phyloP scores from a whole-genome alignment of 2,888 invertebrate species.

The Suillia variegata region DNA sequence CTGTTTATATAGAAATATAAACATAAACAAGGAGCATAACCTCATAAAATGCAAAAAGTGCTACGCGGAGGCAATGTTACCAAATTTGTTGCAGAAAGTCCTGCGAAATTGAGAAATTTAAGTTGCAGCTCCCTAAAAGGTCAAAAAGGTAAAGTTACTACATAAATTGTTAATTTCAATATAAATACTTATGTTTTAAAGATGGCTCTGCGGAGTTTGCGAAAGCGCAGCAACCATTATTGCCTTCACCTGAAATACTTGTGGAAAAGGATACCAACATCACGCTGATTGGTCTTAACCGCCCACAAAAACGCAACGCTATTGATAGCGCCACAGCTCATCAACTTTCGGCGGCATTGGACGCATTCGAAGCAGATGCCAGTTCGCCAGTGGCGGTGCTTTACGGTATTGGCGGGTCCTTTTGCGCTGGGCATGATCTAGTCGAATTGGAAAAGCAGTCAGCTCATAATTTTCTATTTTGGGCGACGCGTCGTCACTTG shows the following conservation, averaged over 20 bases:
- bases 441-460: constrained; percentile 66
- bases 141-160: too few relatives aligned
- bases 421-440: constrained; percentile 91
- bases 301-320: constrained; percentile 81
- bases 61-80: too few relatives aligned
- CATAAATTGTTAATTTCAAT: too few relatives aligned
- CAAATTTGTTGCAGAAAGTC: too few relatives aligned
- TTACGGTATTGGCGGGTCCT: constrained; percentile 88
- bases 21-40: too few relatives aligned
- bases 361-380: constrained; percentile 78
- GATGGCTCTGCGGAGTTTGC: too few relatives aligned
- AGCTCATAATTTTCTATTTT: constrained; percentile 63
- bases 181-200: too few relatives aligned
- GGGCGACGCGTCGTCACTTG: constrained; percentile 71
- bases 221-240: too few relatives aligned
- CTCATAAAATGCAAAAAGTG: too few relatives aligned
- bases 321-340: constrained; percentile 73
- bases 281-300: constrained; percentile 83
- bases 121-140: too few relatives aligned
- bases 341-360: constrained; percentile 73
- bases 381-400: constrained; percentile 75
- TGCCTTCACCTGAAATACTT: constrained; percentile 54
- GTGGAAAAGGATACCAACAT: constrained; percentile 70
- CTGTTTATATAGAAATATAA: too few relatives aligned
- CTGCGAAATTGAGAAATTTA: too few relatives aligned